Conservation (phyloP, 2,888 invertebrate species). For the Lordiphosa fenestrarum region DNA sequence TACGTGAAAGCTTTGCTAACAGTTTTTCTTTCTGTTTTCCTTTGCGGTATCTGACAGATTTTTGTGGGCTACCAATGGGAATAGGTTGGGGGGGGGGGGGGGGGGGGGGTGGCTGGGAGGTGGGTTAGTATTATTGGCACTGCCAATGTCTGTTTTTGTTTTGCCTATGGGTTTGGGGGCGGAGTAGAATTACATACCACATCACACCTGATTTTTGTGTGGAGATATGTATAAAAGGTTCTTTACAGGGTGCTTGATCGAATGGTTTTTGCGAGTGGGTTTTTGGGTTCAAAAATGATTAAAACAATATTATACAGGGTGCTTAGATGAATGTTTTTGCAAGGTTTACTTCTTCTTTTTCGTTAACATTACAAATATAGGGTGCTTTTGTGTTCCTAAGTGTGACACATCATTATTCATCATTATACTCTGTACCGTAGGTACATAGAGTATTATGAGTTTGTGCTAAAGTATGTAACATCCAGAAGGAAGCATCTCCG, state of each 20-base stretch:
- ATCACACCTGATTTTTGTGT: constrained; percentile 62
- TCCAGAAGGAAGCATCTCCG: no score
- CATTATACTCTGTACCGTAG: no score
- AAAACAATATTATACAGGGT: neutral
- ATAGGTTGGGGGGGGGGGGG: constrained; percentile 1
- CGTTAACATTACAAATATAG: no score
- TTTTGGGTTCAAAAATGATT: constrained; percentile 9
- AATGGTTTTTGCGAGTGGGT: neutral
- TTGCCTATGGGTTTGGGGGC: neutral
- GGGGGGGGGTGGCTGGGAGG: neutral
- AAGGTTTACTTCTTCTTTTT: no score
- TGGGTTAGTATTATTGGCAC: constrained; percentile 32
- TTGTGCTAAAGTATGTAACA: no score
- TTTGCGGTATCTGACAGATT: constrained; percentile 71
- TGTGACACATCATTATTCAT: no score
- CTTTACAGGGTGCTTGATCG: constrained; percentile 2
- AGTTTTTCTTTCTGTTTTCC: constrained; percentile 42
- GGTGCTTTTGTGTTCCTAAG: no score
- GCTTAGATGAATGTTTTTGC: constrained; percentile 10
- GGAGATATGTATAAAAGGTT: constrained; percentile 1
- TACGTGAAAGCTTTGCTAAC: constrained; percentile 74
- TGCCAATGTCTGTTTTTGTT: constrained; percentile 37
- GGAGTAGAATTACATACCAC: constrained; percentile 45
- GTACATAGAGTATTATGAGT: no score
- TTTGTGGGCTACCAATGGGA: constrained; percentile 59